Base-by-base conservation (phyloP, 2,113 vertebrate species). In the Balaenoptera acutorostrata region DNA sequence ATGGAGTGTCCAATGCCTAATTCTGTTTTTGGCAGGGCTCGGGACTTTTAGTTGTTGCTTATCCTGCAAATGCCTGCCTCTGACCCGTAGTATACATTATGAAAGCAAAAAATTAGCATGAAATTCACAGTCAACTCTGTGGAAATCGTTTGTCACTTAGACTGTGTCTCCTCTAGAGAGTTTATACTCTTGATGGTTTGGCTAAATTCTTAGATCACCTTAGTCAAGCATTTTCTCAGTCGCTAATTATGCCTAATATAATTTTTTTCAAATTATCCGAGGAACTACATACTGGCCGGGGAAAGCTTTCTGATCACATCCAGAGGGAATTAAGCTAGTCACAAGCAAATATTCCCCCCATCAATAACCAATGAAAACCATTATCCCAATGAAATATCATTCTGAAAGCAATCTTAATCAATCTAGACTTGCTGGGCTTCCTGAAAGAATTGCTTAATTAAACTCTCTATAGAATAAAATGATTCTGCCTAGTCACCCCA, bases 371-470 rank as follows among this genome's bases (percentile, higher is more conserved):
- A 96, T 94, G 96, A 97, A 97, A 96, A 91, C 44, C 93, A 97
- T 98, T 97, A 97, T 91, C 86, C 61, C 85, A 98, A 97, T 97
- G 96, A 97, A 94, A 96, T 96, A 97, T 97, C 97, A 93, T 95
- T 91, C 88, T 49, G 88, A 98, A 97, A 96, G 88, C 94, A 96
- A 93, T 97, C 90, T 97, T 97, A 97, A 97, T 97, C 96, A 97
- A 90, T 90, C 39, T 78, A 85, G 68, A 96, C 61, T 93, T 91
- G 91, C 96, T 96, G 88, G 95, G 85, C 85, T 94, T 94, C 49
- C 91, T 88, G 71, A 96, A 96, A 93, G 95, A 94, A 90, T 66
- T 96, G 41, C 94, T 39, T 97, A 93, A 98, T 98, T 98, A 89
- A 92, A 95, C 63, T 91, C 88, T 71, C 33, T 74, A 44, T 41